These are phyloP conservation scores for Chrysolina oricalcia DNA, from an alignment of 2,888 invertebrate species.

Conservation along the genomic window DNA sequence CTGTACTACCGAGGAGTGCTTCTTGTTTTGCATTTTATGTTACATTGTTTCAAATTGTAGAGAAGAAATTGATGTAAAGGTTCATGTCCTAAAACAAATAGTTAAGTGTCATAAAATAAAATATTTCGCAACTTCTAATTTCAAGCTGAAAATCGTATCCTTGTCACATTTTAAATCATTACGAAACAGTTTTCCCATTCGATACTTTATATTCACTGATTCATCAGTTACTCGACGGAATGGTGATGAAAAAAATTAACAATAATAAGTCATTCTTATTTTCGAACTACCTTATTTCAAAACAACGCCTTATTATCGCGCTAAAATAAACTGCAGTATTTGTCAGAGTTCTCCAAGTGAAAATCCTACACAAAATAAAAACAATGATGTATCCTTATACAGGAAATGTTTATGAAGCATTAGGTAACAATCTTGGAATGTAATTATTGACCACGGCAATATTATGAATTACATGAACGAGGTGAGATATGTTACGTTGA, in stretches of 20 bases:
- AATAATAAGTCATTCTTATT: neutral
- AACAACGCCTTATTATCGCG: neutral
- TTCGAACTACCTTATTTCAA: neutral
- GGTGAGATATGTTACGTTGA: neutral
- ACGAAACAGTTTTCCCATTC: neutral
- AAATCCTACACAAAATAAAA: slow-evolving; percentile 43
- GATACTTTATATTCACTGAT: neutral
- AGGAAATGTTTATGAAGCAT: slow-evolving; percentile 42
- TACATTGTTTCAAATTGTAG: too few relatives aligned
- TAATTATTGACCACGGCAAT: slow-evolving; percentile 13
- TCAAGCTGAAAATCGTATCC: neutral
- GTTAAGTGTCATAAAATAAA: neutral
- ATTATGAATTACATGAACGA: neutral
- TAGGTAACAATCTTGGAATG: slow-evolving; percentile 27
- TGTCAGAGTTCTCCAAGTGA: slow-evolving; percentile 42
- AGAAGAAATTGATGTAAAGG: too few relatives aligned
- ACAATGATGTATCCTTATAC: slow-evolving; percentile 42
- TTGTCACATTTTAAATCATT: neutral
- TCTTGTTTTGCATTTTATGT: too few relatives aligned
- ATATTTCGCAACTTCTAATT: neutral
- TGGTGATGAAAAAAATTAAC: neutral
- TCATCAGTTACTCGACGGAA: neutral
- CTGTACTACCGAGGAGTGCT: too few relatives aligned
- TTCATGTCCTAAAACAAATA: too few relatives aligned
- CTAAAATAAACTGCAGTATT: neutral